Evolutionary conservation across 2,797 vertebrate species (phyloP), one percentile per base, ranked within the genome.

Genomic region (Anomalospiza imberbis): DNA sequence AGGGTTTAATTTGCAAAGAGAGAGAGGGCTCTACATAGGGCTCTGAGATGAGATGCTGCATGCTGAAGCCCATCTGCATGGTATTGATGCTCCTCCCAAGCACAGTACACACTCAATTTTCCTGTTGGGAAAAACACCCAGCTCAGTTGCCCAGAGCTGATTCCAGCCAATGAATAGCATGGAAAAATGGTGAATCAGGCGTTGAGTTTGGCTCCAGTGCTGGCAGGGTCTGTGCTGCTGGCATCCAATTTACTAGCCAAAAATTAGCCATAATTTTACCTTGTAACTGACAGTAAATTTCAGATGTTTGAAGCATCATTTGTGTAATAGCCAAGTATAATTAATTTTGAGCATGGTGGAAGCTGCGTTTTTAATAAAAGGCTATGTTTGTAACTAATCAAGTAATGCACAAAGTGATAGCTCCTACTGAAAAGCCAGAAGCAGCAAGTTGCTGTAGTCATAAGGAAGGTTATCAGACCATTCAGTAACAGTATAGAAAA

Each of bases 331-430:
- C 42, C 79, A 88, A 89, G 50, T 12, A 91, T 79, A 95, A 91
- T 89, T 94, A 67, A 83, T 93, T 88, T 48, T 44, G 71, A 86
- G 76, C 72, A 57, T 48, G 79, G 71, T 61, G 70, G 76, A 88
- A 73, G 57, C 62, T 87, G 51, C 83, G 57, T 80, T 96, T 95
- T 95, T 95, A 88, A 85, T 96, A 73, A 96, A 95, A 95, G 68
- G 70, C 89, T 50, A 17, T 62, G 21, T 88, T 95, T 96, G 85
- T 96, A 96, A 97, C 94, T 95, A 95, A 90, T 95, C 44, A 38
- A 91, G 71, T 80, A 70, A 75, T 34, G 65, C 34, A 79, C 51
- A 88, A 3, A 65, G 78, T 58, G 50, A 82, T 77, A 76, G 66
- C 58, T 96, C 66, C 90, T 90, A n/a, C 65, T 83, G 87, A 89